phyloP scores from a whole-genome alignment of 2,888 invertebrate species.

The Muschampia plurimacula region DNA sequence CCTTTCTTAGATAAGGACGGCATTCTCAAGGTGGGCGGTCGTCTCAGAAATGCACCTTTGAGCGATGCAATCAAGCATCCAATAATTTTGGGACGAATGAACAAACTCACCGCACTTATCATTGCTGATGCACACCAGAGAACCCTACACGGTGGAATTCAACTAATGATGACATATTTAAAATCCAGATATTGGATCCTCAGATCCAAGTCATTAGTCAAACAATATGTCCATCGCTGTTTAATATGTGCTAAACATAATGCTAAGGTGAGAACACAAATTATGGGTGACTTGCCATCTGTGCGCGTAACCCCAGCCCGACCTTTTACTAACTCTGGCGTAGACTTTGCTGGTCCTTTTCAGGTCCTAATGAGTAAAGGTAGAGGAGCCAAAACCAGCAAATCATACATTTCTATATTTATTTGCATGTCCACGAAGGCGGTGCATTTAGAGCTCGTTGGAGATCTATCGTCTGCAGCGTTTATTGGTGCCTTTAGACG shows the following conservation, averaged over 20 bases:
- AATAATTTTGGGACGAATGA: neutral
- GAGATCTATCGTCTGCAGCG: neutral
- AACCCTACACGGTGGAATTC: neutral
- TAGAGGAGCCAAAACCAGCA: neutral
- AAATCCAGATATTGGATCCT: too few species aligned
- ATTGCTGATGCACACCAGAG: neutral
- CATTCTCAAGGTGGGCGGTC: neutral
- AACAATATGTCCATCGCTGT: neutral
- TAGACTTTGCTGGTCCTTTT: neutral
- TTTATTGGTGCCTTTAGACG: neutral
- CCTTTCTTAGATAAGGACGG: neutral
- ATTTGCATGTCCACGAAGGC: neutral
- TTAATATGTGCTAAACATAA: neutral
- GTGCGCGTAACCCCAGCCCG: neutral
- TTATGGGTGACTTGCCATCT: neutral
- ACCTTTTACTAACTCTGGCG: neutral
- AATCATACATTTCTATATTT: neutral
- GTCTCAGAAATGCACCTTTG: neutral
- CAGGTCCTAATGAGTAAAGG: neutral
- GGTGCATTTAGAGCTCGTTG: neutral
- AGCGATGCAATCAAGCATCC: neutral
- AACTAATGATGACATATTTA: too few species aligned
- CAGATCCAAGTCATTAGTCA: too few species aligned
- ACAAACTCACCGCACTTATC: neutral
- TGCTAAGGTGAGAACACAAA: neutral